Percentiles rank a stretch among this genome's conserved stretches.
phyloP scores from a whole-genome alignment of 2,113 vertebrate genomes.

The Protobothrops mucrosquamatus region DNA sequence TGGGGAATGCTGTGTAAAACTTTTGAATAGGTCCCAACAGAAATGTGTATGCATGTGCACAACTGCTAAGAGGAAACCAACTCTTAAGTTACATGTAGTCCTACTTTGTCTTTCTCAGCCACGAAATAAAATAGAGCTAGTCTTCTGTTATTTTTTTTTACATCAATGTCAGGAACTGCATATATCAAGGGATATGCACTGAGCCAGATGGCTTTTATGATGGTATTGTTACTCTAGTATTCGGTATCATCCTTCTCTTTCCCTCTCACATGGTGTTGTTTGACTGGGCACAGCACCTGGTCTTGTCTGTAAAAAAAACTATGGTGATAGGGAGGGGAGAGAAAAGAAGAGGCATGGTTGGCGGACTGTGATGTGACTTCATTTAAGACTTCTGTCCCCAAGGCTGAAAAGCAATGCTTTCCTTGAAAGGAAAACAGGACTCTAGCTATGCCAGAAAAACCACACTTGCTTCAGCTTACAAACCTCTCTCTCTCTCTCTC shows the following conservation, averaged over 20 bases:
- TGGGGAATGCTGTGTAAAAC: not conserved
- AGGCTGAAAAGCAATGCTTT: not conserved
- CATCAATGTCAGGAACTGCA: not conserved
- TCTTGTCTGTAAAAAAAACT: constrained; percentile 32
- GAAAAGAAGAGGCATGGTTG: not conserved
- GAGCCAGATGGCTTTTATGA: constrained; percentile 12
- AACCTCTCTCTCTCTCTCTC: no score
- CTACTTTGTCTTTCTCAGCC: not conserved
- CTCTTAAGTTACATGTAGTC: not conserved
- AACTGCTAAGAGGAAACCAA: not conserved
- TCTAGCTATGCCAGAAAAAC: not conserved
- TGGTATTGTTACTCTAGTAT: constrained; percentile 24
- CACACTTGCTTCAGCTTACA: constrained; percentile 6
- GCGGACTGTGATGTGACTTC: not conserved
- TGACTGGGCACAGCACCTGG: constrained; percentile 45
- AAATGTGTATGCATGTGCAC: not conserved
- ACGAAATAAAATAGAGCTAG: not conserved
- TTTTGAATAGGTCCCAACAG: not conserved
- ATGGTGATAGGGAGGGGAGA: not conserved
- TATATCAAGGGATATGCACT: not conserved
- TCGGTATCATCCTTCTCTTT: constrained; percentile 3
- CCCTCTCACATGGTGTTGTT: not conserved
- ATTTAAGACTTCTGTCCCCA: constrained; percentile 1
- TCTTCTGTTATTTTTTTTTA: not conserved
- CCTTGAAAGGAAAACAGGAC: not conserved